These are phyloP conservation scores for Cheilosia impressa DNA, from an alignment of 2,888 invertebrate species.

Conservation along the genomic window DNA sequence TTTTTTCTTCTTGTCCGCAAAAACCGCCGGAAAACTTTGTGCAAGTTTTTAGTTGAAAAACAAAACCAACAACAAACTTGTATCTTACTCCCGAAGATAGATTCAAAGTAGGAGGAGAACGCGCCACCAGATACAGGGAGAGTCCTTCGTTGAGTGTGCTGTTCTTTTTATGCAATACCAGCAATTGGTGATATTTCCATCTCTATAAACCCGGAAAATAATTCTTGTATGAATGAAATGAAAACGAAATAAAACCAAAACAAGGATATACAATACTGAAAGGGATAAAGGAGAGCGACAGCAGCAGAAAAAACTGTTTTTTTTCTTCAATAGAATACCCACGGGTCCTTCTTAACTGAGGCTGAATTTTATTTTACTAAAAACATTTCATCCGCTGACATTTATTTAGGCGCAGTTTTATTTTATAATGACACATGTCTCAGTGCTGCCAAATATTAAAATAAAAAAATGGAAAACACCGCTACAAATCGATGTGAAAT, in stretches of 20 bases:
- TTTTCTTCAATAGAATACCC: conserved; percentile 20
- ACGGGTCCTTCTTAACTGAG: conserved; percentile 31
- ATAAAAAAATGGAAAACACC: conserved; percentile 2
- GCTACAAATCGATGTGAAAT: conserved; percentile 27
- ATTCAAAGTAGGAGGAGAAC: conserved; percentile 11
- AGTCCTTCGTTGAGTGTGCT: conserved; percentile 50
- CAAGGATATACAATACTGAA: conserved; percentile 9
- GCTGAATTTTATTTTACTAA: conserved; percentile 25
- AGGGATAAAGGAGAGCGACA: background rate
- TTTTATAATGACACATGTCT: conserved; percentile 46
- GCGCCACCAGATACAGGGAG: background rate
- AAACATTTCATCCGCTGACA: conserved; percentile 44
- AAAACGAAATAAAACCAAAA: background rate
- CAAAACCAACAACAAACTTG: conserved; percentile 2
- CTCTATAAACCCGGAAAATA: conserved; percentile 1
- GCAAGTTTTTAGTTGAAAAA: conserved; percentile 1
- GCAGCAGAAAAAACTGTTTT: background rate
- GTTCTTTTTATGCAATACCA: conserved; percentile 39
- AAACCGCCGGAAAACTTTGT: conserved; percentile 30
- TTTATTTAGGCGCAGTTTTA: conserved; percentile 42
- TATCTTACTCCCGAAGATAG: background rate
- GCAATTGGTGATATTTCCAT: conserved; percentile 38
- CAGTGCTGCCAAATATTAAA: conserved; percentile 57
- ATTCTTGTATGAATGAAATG: conserved; percentile 26
- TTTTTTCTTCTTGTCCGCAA: background rate